These are phyloP conservation scores for Stichopus horrens DNA, from an alignment of 53 echinoderm and acorn worm species.

Conservation along the genomic window DNA sequence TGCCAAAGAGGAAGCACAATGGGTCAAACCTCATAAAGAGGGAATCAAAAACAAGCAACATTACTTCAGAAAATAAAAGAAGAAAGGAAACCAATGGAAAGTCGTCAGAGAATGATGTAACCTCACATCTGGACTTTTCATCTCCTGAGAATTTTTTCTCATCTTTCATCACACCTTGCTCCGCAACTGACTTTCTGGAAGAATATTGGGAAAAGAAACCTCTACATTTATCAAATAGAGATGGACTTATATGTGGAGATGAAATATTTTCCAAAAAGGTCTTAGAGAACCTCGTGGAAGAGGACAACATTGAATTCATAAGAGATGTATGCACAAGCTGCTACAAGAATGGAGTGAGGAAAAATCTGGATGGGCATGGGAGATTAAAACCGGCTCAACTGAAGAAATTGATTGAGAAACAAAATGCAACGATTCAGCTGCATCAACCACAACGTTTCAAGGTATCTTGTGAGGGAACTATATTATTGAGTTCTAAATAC, in stretches of 20 bases:
- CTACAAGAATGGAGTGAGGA: slow-evolving; percentile 49
- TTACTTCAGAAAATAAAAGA: not conserved
- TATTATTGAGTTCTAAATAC: not conserved
- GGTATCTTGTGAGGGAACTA: slow-evolving; percentile 42
- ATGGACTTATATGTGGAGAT: slow-evolving; percentile 24
- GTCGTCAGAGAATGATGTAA: not conserved
- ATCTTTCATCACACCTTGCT: slow-evolving; percentile 61
- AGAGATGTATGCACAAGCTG: slow-evolving; percentile 65
- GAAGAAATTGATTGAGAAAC: slow-evolving; percentile 64
- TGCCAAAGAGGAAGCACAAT: slow-evolving; percentile 21
- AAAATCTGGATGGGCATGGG: slow-evolving; percentile 52
- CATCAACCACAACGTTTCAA: slow-evolving; percentile 94
- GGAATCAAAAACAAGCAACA: not conserved
- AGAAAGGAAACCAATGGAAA: not conserved
- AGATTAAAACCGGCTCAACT: slow-evolving; percentile 56
- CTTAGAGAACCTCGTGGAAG: slow-evolving; percentile 54
- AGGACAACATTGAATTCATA: slow-evolving; percentile 57
- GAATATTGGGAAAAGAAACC: slow-evolving; percentile 86
- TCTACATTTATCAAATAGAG: slow-evolving; percentile 54
- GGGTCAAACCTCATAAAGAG: not conserved
- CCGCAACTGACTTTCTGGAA: slow-evolving; percentile 53
- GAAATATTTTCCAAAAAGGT: slow-evolving; percentile 59
- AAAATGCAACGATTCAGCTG: slow-evolving; percentile 80
- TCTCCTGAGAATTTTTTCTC: slow-evolving; percentile 49
- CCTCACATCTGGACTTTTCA: slow-evolving; percentile 35